Percentiles rank a stretch among this genome's conserved stretches.
Conservation (phyloP, 2,888 invertebrate genomes). For the Ophion costatus region DNA sequence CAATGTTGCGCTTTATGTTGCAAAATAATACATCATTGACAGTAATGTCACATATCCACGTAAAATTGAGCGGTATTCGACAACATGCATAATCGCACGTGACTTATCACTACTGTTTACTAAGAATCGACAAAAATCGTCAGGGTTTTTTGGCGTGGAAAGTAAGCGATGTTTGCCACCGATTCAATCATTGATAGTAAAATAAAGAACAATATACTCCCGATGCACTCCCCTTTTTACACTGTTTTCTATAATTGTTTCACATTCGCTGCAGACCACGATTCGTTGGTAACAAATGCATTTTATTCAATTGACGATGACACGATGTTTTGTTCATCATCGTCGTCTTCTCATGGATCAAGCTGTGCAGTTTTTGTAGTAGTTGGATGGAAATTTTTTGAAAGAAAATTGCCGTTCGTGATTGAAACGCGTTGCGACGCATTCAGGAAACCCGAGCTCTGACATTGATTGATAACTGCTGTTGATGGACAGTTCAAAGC, state of each 20-base stretch:
- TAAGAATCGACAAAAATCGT: no score
- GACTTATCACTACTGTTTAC: background rate
- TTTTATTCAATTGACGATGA: background rate
- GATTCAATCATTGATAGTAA: no score
- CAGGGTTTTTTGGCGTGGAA: no score
- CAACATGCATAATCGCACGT: background rate
- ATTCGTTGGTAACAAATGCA: background rate
- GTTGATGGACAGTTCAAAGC: background rate
- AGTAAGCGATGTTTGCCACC: no score
- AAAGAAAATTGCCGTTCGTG: constrained; percentile 51
- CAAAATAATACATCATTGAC: background rate
- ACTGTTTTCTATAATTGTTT: background rate
- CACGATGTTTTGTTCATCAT: background rate
- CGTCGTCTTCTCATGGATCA: background rate
- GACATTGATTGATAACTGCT: constrained; percentile 10
- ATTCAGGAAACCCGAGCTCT: background rate
- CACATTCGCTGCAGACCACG: background rate
- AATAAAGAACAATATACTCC: no score
- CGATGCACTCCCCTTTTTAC: background rate
- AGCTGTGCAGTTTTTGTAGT: background rate
- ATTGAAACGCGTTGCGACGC: constrained; percentile 17
- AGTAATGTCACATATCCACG: background rate
- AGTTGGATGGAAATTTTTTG: background rate
- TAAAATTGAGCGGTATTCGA: background rate
- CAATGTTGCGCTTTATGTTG: background rate